Conservation (phyloP, 2,797 vertebrate species). For the Galagoides demidoff region DNA sequence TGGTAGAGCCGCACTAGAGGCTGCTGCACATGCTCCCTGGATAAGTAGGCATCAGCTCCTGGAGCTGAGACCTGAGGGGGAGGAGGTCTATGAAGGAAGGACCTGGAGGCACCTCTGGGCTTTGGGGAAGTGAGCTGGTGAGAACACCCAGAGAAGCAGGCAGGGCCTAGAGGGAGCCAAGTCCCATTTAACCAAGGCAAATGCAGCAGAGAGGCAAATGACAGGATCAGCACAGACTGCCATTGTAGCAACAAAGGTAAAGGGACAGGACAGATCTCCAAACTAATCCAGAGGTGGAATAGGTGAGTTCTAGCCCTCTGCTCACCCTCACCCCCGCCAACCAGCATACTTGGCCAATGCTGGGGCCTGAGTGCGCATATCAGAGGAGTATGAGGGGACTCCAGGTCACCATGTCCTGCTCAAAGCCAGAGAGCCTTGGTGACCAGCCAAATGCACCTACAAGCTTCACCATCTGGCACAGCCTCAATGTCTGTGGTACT, state of each 20-base stretch:
- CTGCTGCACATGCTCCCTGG: neutral
- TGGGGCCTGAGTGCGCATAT: neutral
- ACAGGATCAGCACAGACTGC: neutral
- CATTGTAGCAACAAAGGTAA: neutral
- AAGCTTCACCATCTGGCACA: neutral
- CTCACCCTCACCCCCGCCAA: neutral
- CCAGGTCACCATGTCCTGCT: neutral
- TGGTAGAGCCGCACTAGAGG: neutral
- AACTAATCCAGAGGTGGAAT: neutral
- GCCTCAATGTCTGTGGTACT: neutral
- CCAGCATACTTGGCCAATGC: neutral
- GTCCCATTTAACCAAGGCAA: neutral
- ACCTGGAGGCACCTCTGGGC: neutral
- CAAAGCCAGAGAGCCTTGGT: neutral
- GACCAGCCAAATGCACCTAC: neutral
- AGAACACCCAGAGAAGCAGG: neutral
- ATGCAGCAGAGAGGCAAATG: neutral
- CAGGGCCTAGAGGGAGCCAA: neutral
- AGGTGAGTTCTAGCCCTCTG: neutral
- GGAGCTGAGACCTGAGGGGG: neutral
- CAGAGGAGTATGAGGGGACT: neutral
- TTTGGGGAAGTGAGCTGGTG: neutral
- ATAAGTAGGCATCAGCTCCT: neutral
- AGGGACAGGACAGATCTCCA: neutral
- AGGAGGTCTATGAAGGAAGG: neutral